These are phyloP conservation scores for Mesorhabditis spiculigera DNA, from an alignment of 2,888 invertebrate genomes.

Conservation along the genomic window DNA sequence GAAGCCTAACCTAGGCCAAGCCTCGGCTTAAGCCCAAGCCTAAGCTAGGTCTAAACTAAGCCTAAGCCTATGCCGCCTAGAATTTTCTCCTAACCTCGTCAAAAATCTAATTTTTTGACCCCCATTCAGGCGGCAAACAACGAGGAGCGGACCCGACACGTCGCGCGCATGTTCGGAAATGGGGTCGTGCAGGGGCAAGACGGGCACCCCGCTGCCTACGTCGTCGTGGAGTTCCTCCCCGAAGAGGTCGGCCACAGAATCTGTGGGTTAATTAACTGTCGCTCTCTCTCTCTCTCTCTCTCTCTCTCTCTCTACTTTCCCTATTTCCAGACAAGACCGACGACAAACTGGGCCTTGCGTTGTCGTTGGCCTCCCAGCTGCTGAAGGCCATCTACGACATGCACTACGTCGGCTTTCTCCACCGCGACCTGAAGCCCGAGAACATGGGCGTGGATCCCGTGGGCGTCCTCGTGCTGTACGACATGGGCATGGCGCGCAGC, in stretches of 20 bases:
- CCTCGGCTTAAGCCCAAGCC: too few species aligned
- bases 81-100: too few species aligned
- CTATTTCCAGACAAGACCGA: too few species aligned
- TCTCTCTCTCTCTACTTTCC: too few species aligned
- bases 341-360: too few species aligned
- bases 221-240: slow-evolving; percentile 7
- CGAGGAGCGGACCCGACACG: neutral
- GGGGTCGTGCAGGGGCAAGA: neutral
- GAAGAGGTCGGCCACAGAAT: neutral
- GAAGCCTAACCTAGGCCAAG: too few species aligned
- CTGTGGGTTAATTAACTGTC: too few species aligned
- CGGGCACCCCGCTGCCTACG: neutral
- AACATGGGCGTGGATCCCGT: slow-evolving; percentile 4
- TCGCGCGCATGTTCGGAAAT: neutral
- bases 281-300: too few species aligned
- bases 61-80: too few species aligned
- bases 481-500: slow-evolving; percentile 10
- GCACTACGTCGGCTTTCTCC: slow-evolving; percentile 10
- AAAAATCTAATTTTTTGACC: too few species aligned
- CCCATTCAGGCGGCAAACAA: too few species aligned
- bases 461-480: slow-evolving; percentile 3
- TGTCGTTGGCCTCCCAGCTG: neutral
- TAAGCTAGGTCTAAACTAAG: too few species aligned
- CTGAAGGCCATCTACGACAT: slow-evolving; percentile 9
- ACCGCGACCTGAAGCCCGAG: slow-evolving; percentile 11